Evolutionary conservation across 2,888 invertebrate species (phyloP).

Genomic region (Acronicta alni): DNA sequence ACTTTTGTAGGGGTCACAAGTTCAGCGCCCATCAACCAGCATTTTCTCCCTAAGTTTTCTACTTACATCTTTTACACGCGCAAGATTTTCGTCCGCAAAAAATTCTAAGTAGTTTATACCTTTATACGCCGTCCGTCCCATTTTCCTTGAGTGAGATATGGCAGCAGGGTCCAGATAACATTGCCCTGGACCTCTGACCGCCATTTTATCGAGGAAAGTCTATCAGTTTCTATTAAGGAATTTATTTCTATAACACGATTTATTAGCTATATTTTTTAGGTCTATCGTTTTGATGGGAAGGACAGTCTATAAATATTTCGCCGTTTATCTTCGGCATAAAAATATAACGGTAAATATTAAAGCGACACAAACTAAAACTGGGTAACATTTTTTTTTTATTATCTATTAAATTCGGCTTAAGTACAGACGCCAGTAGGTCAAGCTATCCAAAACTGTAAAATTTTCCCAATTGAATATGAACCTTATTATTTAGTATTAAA

Average conservation of each 20-base stretch:
- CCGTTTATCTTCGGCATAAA: conserved; percentile 5
- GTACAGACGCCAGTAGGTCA: too few species aligned
- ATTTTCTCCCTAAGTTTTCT: conserved; percentile 19
- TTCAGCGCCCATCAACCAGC: conserved; percentile 18
- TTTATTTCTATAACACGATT: conserved; percentile 65
- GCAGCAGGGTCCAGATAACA: conserved; percentile 58
- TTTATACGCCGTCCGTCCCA: conserved; percentile 48
- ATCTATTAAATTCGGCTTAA: too few species aligned
- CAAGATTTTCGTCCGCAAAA: conserved; percentile 40
- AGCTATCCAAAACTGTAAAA: too few species aligned
- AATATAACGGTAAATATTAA: not conserved
- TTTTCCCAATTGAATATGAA: too few species aligned
- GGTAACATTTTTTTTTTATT: not conserved
- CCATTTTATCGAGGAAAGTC: conserved; percentile 63
- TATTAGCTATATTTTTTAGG: conserved; percentile 37
- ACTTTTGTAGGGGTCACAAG: conserved; percentile 4
- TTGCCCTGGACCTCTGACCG: conserved; percentile 64
- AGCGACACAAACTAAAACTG: not conserved
- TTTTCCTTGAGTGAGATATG: conserved; percentile 65
- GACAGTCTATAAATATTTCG: conserved; percentile 23
- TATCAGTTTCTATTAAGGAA: conserved; percentile 63
- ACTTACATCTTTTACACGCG: conserved; percentile 32
- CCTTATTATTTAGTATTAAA: too few species aligned
- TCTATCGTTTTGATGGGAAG: conserved; percentile 21
- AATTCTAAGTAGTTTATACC: conserved; percentile 33